phyloP scores from a whole-genome alignment of 2,888 invertebrate genomes.

The Serrognathus titanus region DNA sequence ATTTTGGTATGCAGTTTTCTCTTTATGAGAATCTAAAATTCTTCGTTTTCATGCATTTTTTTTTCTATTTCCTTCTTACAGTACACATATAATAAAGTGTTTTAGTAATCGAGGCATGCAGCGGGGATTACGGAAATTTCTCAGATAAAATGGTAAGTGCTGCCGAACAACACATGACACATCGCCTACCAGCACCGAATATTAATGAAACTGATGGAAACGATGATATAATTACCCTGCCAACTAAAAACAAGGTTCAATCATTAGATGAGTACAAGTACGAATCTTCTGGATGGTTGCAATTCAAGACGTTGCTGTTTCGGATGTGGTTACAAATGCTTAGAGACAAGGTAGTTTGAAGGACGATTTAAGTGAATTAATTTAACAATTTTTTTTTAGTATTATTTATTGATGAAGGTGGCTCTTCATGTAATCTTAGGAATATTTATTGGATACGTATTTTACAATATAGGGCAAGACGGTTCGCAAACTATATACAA shows the following conservation, averaged over 20 bases:
- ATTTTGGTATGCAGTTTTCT: constrained; percentile 70
- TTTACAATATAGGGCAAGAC: constrained; percentile 71
- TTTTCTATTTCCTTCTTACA: background rate
- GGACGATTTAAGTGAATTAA: background rate
- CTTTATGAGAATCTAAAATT: constrained; percentile 6
- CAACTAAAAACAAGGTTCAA: constrained; percentile 7
- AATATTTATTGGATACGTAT: constrained; percentile 66
- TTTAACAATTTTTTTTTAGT: constrained; percentile 50
- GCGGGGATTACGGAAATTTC: constrained; percentile 74
- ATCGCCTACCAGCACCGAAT: background rate
- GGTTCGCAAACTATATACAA: constrained; percentile 80
- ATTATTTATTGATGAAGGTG: constrained; percentile 67
- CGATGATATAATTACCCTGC: background rate
- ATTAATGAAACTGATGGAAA: background rate
- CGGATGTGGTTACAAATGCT: constrained; percentile 73
- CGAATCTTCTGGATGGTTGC: constrained; percentile 60
- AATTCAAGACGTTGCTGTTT: constrained; percentile 63
- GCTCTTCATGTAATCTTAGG: constrained; percentile 66
- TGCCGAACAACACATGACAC: constrained; percentile 55
- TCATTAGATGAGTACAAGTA: constrained; percentile 45
- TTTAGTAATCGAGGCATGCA: constrained; percentile 76
- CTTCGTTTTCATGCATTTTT: constrained; percentile 9
- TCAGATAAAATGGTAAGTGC: constrained; percentile 66
- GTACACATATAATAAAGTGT: constrained; percentile 20
- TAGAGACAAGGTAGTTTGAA: constrained; percentile 62